Conservation (phyloP, 2,888 invertebrate species). For the Apantesis nais region DNA sequence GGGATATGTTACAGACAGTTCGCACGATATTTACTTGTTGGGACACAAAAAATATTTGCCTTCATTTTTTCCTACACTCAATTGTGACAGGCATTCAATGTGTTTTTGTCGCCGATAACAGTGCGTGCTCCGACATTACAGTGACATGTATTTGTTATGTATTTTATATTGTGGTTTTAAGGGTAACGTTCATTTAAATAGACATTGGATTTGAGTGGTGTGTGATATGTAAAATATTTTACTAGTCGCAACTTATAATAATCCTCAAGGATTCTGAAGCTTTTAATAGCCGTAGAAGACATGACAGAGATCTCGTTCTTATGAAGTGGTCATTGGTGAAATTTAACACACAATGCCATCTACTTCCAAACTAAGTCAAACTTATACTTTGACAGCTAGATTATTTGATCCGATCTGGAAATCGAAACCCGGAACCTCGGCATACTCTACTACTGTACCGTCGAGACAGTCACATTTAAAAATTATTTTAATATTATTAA, state of each 20-base stretch:
- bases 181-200: neutral
- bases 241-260: neutral
- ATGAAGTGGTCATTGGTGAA: no score
- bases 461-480: no score
- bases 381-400: no score
- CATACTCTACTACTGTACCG: no score
- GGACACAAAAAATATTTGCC: conserved; percentile 41
- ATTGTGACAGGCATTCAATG: conserved; percentile 29
- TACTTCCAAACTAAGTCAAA: no score
- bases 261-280: no score
- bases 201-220: neutral
- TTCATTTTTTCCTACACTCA: conserved; percentile 40
- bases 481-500: neutral
- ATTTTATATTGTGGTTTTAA: neutral
- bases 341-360: no score
- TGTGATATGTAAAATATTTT: neutral
- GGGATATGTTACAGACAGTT: conserved; percentile 50
- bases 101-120: conserved; percentile 26
- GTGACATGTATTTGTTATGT: conserved; percentile 20
- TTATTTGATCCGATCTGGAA: no score
- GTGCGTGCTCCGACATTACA: conserved; percentile 2
- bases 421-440: no score
- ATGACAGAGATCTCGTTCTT: no score
- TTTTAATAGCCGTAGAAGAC: no score
- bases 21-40: conserved; percentile 45